A percentile compares a stretch with the other conserved stretches of the same genome.
Conservation (phyloP, 2,113 vertebrate genomes). For the Channa argus region DNA sequence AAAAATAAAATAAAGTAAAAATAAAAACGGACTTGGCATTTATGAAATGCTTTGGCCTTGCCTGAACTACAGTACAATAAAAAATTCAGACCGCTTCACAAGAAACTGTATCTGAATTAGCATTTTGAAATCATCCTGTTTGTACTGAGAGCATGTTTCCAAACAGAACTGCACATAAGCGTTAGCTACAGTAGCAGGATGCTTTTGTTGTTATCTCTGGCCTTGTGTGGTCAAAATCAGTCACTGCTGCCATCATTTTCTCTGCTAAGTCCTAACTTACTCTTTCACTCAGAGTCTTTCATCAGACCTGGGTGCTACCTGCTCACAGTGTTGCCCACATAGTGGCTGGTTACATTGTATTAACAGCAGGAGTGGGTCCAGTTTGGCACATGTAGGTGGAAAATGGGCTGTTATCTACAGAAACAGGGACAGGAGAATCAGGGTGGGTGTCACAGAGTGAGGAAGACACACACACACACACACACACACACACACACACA, state of each 20-base stretch:
- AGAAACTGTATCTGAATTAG: constrained; percentile 12
- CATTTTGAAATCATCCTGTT: constrained; percentile 9
- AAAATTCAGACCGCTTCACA: neutral
- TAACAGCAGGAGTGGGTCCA: constrained; percentile 64
- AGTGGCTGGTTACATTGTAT: constrained; percentile 50
- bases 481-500: no score
- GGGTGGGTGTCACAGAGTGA: constrained; percentile 47
- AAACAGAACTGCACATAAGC: constrained; percentile 2
- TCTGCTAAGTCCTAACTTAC: constrained; percentile 21
- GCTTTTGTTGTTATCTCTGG: constrained; percentile 25
- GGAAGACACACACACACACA: neutral
- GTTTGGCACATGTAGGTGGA: constrained; percentile 61
- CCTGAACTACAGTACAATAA: no score
- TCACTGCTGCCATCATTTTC: constrained; percentile 25
- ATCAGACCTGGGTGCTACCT: constrained; percentile 38
- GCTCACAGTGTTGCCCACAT: constrained; percentile 50
- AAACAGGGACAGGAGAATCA: constrained; percentile 62
- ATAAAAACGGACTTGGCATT: neutral
- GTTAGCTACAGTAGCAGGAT: neutral
- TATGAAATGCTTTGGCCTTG: no score
- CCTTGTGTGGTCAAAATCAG: constrained; percentile 19
- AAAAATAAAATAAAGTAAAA: neutral
- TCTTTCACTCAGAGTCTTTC: constrained; percentile 24
- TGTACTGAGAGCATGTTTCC: neutral
- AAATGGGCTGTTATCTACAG: constrained; percentile 66